Evolutionary conservation across 2,888 invertebrate species (phyloP), one percentile per base, ranked within the genome.

Genomic region (Pherbina coryleti): DNA sequence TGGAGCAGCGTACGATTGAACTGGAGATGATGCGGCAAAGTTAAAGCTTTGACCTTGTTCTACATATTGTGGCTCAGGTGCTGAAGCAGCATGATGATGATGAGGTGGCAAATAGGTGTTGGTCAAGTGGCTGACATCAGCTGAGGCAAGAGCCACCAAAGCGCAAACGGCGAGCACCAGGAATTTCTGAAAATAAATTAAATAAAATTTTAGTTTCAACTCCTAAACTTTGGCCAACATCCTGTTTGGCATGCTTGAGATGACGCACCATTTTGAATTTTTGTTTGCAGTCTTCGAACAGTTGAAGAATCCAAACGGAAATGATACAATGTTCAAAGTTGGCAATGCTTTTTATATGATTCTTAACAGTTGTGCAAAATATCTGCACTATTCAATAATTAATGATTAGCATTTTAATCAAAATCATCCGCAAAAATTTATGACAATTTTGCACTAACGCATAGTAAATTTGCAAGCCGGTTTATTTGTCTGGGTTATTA

Each of bases 331-430:
- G 78, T 76, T 60, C 75, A 55, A 75, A 64, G 57, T 77, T 82
- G 53, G 44, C 73, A 53, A 77, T 80, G 78, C 84, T 84, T 85
- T 88, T 88, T 87, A 87, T 87, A 88, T 84, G 81, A 84, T 86
- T 86, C 83, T 83, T 84, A 82, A 83, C 79, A 5, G 25, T 34
- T 79, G 55, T 80, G 80, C 77, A 76, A 80, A 76, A 76, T 73
- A 75, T 75, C 82, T 80, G 79, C 82, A 84, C 53, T 70, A 34
- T 44, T 37, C 67, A 73, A 51, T 37, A 77, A 71, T 34, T 22
- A 57, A 22, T 17, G 51, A 86, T 84, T 86, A 82, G 84, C 86
- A 83, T 85, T 82, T 83, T 79, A 72, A 5, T n/a, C 14, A 22
- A 60, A 22, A 17, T 51, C 17, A n/a, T n/a, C n/a, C n/a, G n/a